A percentile compares a stretch with the other conserved stretches of the same genome.
Conservation (phyloP, 2,888 invertebrate genomes). For the Notodromas monacha region DNA sequence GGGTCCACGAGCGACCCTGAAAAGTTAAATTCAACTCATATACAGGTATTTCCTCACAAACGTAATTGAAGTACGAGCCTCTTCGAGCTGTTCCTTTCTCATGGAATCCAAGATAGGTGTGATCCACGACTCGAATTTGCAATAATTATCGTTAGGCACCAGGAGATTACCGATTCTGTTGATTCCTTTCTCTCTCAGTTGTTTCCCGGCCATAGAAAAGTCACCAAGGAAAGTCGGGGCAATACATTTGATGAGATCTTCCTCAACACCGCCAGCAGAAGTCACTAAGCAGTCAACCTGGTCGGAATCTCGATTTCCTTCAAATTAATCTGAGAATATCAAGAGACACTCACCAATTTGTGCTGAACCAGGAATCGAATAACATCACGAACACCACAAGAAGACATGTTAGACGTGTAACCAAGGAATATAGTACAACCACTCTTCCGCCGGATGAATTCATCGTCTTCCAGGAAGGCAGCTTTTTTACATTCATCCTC, state of each 20-base stretch:
- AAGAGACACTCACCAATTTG: slow-evolving; percentile 25
- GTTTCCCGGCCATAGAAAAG: slow-evolving; percentile 40
- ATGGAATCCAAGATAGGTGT: slow-evolving; percentile 69
- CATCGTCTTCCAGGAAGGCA: no score
- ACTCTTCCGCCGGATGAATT: no score
- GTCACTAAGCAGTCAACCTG: slow-evolving; percentile 82
- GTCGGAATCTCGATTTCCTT: no score
- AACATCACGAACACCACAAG: slow-evolving; percentile 69
- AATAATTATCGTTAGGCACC: slow-evolving; percentile 93
- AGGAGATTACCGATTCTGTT: slow-evolving; percentile 73
- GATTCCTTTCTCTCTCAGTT: slow-evolving; percentile 48
- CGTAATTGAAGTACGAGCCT: slow-evolving; percentile 36
- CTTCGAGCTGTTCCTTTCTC: slow-evolving; percentile 44
- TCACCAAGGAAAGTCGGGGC: slow-evolving; percentile 77
- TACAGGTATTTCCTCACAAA: slow-evolving; percentile 51
- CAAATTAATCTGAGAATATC: no score
- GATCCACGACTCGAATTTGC: slow-evolving; percentile 86
- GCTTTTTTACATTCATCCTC: no score
- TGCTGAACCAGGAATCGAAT: slow-evolving; percentile 55
- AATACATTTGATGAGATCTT: slow-evolving; percentile 92
- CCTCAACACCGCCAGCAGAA: slow-evolving; percentile 89
- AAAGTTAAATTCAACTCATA: slow-evolving; percentile 16
- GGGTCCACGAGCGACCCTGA: slow-evolving; percentile 43
- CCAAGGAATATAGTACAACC: slow-evolving; percentile 81
- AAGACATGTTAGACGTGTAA: slow-evolving; percentile 87